A percentile compares a stretch with the other conserved stretches of the same genome.
Conservation (phyloP, 2,113 vertebrate genomes). For the Pluvianellus socialis region DNA sequence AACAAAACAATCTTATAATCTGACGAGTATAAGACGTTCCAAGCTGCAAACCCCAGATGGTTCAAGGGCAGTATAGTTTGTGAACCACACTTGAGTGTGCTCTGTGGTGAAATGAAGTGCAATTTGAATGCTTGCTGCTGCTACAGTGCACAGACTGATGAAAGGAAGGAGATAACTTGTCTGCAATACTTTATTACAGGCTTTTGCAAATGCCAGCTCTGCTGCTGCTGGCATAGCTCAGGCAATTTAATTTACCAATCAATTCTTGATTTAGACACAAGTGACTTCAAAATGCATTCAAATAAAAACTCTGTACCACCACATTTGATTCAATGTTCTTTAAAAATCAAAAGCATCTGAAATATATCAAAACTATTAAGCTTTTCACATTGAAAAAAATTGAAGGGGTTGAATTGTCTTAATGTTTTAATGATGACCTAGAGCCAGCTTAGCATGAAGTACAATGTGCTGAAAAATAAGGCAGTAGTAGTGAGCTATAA, state of each 20-base stretch:
- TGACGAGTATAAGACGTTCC: neutral
- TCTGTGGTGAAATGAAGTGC: slow-evolving; percentile 21
- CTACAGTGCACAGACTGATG: neutral
- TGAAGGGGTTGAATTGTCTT: neutral
- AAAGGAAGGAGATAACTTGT: neutral
- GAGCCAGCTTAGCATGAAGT: slow-evolving; percentile 2
- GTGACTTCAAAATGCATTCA: slow-evolving; percentile 1
- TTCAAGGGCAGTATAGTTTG: slow-evolving; percentile 3
- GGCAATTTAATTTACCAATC: slow-evolving; percentile 51
- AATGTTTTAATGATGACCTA: neutral
- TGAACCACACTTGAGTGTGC: neutral
- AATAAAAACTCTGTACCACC: neutral
- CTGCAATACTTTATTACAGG: neutral
- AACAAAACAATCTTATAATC: neutral
- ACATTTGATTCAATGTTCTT: neutral
- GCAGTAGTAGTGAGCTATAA: neutral
- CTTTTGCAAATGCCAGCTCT: slow-evolving; percentile 19
- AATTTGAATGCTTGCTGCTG: slow-evolving; percentile 31
- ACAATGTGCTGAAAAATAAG: neutral
- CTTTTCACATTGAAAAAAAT: neutral
- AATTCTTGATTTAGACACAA: slow-evolving; percentile 45
- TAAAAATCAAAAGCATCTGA: slow-evolving; percentile 23
- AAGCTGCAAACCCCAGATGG: neutral
- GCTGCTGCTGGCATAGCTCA: neutral
- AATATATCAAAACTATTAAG: neutral